phyloP scores from a whole-genome alignment of 2,113 vertebrate genomes.

The Silurus asotus region DNA sequence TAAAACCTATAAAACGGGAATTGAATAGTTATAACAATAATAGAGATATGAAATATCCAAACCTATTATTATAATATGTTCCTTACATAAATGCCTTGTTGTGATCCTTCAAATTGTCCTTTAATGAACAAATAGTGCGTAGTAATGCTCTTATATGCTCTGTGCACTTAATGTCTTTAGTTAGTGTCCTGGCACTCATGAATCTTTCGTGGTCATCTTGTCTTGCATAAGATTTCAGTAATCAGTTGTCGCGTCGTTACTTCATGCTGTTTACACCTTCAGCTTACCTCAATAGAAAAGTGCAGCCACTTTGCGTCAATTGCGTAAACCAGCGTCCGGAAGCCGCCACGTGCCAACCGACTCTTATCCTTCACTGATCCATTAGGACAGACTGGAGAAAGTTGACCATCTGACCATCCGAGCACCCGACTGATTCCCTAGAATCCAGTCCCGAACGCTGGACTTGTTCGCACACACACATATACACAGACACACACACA shows the following conservation, averaged over 20 bases:
- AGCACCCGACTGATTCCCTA: no score
- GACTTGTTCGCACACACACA: not conserved
- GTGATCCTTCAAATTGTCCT: not conserved
- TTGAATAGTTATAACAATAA: not conserved
- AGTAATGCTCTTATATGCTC: not conserved
- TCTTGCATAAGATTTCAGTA: not conserved
- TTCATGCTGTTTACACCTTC: not conserved
- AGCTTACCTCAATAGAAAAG: not conserved
- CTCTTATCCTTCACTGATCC: not conserved
- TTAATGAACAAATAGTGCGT: not conserved
- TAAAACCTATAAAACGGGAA: not conserved
- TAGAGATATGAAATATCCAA: not conserved
- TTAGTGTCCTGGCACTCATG: not conserved
- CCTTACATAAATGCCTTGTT: not conserved
- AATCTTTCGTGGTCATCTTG: not conserved
- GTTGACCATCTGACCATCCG: not conserved
- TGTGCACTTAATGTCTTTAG: not conserved
- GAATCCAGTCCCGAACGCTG: not conserved
- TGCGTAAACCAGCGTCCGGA: not conserved
- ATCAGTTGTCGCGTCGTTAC: not conserved
- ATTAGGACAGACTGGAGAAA: not conserved
- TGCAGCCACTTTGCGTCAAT: not conserved
- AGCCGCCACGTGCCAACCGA: not conserved
- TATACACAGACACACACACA: not conserved
- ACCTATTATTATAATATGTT: not conserved